Evolutionary conservation across 2,888 invertebrate species (phyloP).

Genomic region (Melanotus villosus): DNA sequence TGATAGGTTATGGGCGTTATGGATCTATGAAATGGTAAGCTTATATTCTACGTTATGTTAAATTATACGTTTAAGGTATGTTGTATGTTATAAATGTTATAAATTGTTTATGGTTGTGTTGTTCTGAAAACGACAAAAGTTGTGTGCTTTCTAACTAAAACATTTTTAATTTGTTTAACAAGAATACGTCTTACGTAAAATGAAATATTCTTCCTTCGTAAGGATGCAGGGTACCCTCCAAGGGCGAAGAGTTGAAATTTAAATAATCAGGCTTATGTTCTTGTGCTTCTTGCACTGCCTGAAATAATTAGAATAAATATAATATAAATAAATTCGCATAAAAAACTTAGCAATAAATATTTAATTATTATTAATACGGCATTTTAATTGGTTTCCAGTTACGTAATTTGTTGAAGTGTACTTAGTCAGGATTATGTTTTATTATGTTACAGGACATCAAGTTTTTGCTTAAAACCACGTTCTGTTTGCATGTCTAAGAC

Average conservation of each 20-base stretch:
- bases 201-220: slow-evolving; percentile 39
- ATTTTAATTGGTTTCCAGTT: not conserved
- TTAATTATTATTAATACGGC: not conserved
- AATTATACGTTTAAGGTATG: too few relatives aligned
- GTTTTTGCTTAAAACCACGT: not conserved
- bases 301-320: slow-evolving; percentile 3
- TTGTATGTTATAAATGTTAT: too few relatives aligned
- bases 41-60: too few relatives aligned
- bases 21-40: too few relatives aligned
- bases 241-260: slow-evolving; percentile 30
- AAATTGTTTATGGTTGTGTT: too few relatives aligned
- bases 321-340: too few relatives aligned
- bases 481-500: not conserved
- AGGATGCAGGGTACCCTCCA: slow-evolving; percentile 40
- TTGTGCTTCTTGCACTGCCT: slow-evolving; percentile 47
- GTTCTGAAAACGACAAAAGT: too few relatives aligned
- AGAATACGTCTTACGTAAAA: slow-evolving; percentile 42
- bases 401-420: not conserved
- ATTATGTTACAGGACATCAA: slow-evolving; percentile 4
- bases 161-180: too few relatives aligned
- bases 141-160: too few relatives aligned
- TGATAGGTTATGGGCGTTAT: too few relatives aligned
- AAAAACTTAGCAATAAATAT: not conserved
- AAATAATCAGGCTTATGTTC: not conserved
- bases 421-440: not conserved